Base-by-base conservation (phyloP, 2,888 invertebrate genomes). In the Mythimna lalbum region DNA sequence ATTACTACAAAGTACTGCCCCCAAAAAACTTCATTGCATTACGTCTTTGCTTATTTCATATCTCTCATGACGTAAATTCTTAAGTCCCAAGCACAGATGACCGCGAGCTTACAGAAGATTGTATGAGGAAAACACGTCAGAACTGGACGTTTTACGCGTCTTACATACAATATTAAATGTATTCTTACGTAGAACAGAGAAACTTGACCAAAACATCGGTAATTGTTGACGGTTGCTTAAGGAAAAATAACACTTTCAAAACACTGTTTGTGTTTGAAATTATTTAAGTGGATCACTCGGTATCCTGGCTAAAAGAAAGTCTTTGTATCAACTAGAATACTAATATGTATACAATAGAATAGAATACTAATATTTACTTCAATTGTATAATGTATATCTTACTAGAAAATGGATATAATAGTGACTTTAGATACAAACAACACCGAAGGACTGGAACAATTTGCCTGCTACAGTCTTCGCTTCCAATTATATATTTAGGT, bases 51-150 rank as follows among this genome's bases (percentile, higher is more conserved):
- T 36, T 36, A 47, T 53, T 27, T 64, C 7, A 36, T 47, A 47
- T 17, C 23, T 23, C 65, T 21, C 7, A 53, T 65, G 66, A 71
- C 71, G 71, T 55, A 9, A 19, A 2, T 19, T 6, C 17, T 71
- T 36, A 33, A 12, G 14, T 2, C 36, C 61, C 27, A 21, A 61
- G 63, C 43, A 14, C 64, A 78, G 73, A 52, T 57, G 73, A 61
- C 60, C 21, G n/a, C 27, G 23, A 33, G 19, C 55, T 49, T 5
- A 57, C 27, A 10, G 17, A 47, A 65, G 75, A 60, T 75, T 60
- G 17, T 52, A 61, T 39, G 10, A 75, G 76, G 80, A 77, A 77
- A 76, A 75, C 9, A 67, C 76, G 80, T 80, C 59, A 68, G 3
- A 14, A 53, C 27, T 49, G 2, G 9, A 43, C 39, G 14, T 43